Evolutionary conservation across 2,113 vertebrate species (phyloP), one percentile per base, ranked within the genome.

Genomic region (Pleuronectes platessa): DNA sequence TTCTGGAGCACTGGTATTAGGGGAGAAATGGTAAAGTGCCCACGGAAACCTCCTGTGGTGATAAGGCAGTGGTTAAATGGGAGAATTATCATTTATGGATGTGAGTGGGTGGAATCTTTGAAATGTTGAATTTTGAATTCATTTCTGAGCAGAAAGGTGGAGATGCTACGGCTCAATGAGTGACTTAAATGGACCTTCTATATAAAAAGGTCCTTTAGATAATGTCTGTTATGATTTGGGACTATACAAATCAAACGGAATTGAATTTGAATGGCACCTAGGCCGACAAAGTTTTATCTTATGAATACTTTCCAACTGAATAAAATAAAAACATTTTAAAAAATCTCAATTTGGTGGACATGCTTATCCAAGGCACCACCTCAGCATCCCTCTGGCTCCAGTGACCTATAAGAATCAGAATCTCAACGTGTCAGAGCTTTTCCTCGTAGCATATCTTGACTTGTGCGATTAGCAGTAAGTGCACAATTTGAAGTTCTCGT

Each of bases 101-200:
- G 37, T 58, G 37, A 59, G 79, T 53, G 62, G 61, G 35, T 15
- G 26, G 7, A 5, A 65, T 58, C 53, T 74, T 70, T 71, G 20
- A 63, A 82, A 68, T 53, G 2, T 40, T 49, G 37, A 18, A 55
- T 45, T 74, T 71, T 71, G 54, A 63, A 72, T 60, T 74, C 47
- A 56, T 66, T 60, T 70, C 51, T 23, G 45, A 69, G 27, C 54
- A 21, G 8, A 74, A 53, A 18, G 14, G 24, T 53, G 58, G 35
- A 42, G 24, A 45, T 49, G 55, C 11, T 31, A 66, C n/a, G 73
- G 63, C 61, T 82, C 14, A 11, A 56, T 68, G 64, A 55, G 14
- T 5, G 23, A 14, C 26, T 27, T 15, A 3, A 7, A 9, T 37
- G 1, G 40, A 42, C 2, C 40, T 42, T 42, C 40, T 42, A 37